Evolutionary conservation across 2,113 vertebrate genomes (phyloP), one percentile per base, ranked within the genome.

Genomic region (Alligator sinensis): DNA sequence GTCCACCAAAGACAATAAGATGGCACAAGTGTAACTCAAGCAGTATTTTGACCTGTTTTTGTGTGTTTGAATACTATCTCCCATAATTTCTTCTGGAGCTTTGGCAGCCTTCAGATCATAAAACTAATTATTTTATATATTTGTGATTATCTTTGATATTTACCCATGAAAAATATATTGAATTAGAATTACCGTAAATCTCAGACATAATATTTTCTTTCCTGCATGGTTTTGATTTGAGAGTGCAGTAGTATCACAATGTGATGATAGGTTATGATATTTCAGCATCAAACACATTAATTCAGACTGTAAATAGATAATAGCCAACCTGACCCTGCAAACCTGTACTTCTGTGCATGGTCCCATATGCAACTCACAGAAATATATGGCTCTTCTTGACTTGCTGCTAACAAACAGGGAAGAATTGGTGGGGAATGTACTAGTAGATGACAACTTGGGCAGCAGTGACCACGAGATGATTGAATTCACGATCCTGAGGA

Each of bases 221-320:
- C 68, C 57, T 84, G 10, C 12, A 2, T 3, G 19, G 12, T 19
- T 88, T 24, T 87, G 72, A 82, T 94, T 92, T 91, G 86, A 58
- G 8, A 34, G 16, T 80, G 18, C 28, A 72, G 77, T 2, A 84
- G 54, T 85, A 63, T 66, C 13, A 27, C 0, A 1, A 28, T 72
- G 54, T 72, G 88, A 76, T 5, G 60, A 27, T 13, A 81, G 14
- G 5, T 34, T 70, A 17, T 24, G 2, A 66, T 80, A n/a, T n/a
- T 89, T 85, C 91, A 70, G 19, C 90, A 59, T 19, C 75, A 82
- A 75, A 90, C 88, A 78, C 80, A 82, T 1, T 0, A 87, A 77
- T 91, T 88, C 19, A 58, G 22, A 59, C 77, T 87, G 5, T 90
- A 74, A 92, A 85, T 93, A 66, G 88, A 9, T 79, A 92, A 28